Base-by-base conservation (phyloP, 2,888 invertebrate genomes). In the Lithodes maja region DNA sequence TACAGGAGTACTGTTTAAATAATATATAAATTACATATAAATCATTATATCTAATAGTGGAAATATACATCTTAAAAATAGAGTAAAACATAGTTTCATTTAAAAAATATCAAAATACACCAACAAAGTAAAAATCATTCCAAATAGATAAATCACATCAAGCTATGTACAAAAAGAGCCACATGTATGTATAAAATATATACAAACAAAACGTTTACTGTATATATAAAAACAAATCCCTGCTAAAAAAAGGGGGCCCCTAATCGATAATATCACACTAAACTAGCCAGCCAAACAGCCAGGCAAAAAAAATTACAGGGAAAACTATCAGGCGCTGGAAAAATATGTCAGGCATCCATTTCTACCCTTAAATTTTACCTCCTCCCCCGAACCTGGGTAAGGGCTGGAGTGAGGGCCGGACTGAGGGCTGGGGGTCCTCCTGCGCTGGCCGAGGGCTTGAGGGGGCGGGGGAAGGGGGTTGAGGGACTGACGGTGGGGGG, bases 341-440 rank as follows among this genome's bases (percentile, higher is more conserved):
- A 71, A 71, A 71, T 17, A 17, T n/a, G 61, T n/a, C 71, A 71
- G 17, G 71, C 71, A 71, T 71, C 71, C 71, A 71, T n/a, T 71
- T 71, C 71, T 71, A 71, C n/a, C 71, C 71, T 71, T 71, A 71
- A 17, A 12, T 71, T 78, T 78, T 77, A 85, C 86, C 84, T 80
- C 88, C 88, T 85, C 85, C 55, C 81, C 84, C 61, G 61, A 85
- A 68, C 86, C 86, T 80, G 69, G 86, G 71, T 86, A 69, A 53
- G 81, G 71, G 61, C 81, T 81, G 69, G 69, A 78, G 81, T 86
- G 86, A 55, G 86, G 86, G 71, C 71, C 71, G 69, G 69, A 78
- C 81, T 81, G 86, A 71, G 86, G 86, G 71, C 71, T 17, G 54
- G 86, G 86, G 81, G 81, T 86, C 86, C 86, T 86, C 78, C 81